These are phyloP conservation scores for Fragariocoptes setiger DNA, from an alignment of 1,140 invertebrate genomes.

Conservation along the genomic window DNA sequence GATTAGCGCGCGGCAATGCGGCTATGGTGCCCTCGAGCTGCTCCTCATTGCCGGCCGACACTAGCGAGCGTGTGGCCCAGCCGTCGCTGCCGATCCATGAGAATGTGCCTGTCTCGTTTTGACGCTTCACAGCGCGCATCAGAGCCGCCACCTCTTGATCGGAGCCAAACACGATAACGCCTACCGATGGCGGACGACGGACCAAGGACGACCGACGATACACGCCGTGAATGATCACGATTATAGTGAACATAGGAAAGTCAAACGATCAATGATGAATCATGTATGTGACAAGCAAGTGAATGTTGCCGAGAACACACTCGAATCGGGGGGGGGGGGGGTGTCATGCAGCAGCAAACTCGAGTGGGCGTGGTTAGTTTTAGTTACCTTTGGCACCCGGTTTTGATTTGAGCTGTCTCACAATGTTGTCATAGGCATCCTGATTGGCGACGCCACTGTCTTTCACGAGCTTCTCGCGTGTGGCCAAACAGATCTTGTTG, in stretches of 20 bases:
- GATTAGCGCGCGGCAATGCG: slow-evolving; percentile 58
- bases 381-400: slow-evolving; percentile 60
- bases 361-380: too few relatives aligned
- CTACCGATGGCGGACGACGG: slow-evolving; percentile 16
- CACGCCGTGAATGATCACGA: too few relatives aligned
- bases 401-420: slow-evolving; percentile 42
- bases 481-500: slow-evolving; percentile 59
- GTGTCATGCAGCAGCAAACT: too few relatives aligned
- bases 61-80: slow-evolving; percentile 52
- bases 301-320: too few relatives aligned
- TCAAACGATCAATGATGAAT: too few relatives aligned
- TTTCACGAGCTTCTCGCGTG: slow-evolving; percentile 71
- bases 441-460: slow-evolving; percentile 71
- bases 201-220: background rate
- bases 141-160: slow-evolving; percentile 80
- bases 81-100: slow-evolving; percentile 84
- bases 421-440: slow-evolving; percentile 51
- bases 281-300: too few relatives aligned
- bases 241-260: too few relatives aligned
- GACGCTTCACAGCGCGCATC: slow-evolving; percentile 53
- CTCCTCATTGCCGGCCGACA: slow-evolving; percentile 52
- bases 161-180: slow-evolving; percentile 75
- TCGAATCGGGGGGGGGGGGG: too few relatives aligned
- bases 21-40: slow-evolving; percentile 40
- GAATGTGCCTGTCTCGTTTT: slow-evolving; percentile 57